phyloP scores from a whole-genome alignment of 2,888 invertebrate species.

The Podabrus alpinus region DNA sequence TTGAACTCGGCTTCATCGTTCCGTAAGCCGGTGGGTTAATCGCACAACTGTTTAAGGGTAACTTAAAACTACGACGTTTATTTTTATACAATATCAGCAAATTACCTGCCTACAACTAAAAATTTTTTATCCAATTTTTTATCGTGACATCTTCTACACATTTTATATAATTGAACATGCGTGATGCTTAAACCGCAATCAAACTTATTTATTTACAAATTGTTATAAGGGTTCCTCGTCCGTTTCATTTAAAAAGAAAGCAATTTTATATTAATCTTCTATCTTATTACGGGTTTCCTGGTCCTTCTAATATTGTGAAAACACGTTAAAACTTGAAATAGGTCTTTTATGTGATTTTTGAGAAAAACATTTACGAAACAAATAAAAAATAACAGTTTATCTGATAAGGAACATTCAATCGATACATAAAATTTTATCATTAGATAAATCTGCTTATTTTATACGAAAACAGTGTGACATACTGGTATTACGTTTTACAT shows the following conservation, averaged over 20 bases:
- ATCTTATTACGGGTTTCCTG: neutral
- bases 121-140: neutral
- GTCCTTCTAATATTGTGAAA: neutral
- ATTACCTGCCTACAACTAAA: neutral
- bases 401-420: conserved; percentile 9
- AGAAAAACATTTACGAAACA: neutral
- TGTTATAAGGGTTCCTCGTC: neutral
- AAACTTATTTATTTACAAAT: neutral
- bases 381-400: neutral
- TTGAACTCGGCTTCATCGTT: neutral
- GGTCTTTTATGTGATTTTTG: neutral
- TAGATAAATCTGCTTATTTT: neutral
- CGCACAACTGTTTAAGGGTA: too few relatives aligned
- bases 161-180: neutral
- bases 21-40: too few relatives aligned
- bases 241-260: neutral
- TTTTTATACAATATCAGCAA: too few relatives aligned
- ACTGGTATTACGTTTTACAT: neutral
- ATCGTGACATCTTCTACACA: neutral
- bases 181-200: neutral
- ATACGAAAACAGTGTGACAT: neutral
- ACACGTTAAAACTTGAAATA: neutral
- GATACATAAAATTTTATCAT: conserved; percentile 2
- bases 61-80: too few relatives aligned
- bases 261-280: neutral